phyloP scores from a whole-genome alignment of 2,113 vertebrate genomes.

The Myrmophylax atrothorax region DNA sequence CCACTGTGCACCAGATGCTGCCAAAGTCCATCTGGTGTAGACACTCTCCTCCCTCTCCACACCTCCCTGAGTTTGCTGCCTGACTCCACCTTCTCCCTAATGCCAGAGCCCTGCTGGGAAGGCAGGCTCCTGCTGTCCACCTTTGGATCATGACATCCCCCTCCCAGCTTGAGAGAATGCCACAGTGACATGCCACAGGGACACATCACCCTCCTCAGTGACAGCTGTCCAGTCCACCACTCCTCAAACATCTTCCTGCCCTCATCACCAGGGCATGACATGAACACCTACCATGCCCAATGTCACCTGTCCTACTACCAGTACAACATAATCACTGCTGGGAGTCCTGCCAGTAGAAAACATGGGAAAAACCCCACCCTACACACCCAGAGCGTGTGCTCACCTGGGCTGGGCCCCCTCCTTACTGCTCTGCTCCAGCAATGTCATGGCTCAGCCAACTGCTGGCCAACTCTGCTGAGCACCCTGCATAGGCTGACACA shows the following conservation, averaged over 20 bases:
- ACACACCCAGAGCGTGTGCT: rapidly evolving
- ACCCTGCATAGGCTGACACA: rapidly evolving
- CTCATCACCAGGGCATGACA: background rate
- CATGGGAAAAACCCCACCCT: background rate
- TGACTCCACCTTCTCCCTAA: background rate
- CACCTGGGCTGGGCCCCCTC: background rate
- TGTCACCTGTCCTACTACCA: rapidly evolving
- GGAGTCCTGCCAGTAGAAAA: background rate
- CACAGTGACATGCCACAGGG: background rate
- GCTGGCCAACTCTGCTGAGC: background rate
- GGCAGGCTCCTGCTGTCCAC: background rate
- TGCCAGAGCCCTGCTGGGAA: background rate
- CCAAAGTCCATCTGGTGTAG: background rate
- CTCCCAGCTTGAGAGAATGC: rapidly evolving
- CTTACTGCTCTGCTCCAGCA: background rate
- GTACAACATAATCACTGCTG: rapidly evolving
- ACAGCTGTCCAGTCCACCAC: background rate
- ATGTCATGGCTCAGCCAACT: rapidly evolving
- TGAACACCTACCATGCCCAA: background rate
- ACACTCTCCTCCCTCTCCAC: background rate
- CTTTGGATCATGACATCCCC: background rate
- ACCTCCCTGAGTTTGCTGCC: background rate
- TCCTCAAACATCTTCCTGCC: background rate
- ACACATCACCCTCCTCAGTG: background rate
- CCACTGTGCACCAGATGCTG: background rate